phyloP scores from a whole-genome alignment of 2,113 vertebrate species.

The Ictalurus punctatus region DNA sequence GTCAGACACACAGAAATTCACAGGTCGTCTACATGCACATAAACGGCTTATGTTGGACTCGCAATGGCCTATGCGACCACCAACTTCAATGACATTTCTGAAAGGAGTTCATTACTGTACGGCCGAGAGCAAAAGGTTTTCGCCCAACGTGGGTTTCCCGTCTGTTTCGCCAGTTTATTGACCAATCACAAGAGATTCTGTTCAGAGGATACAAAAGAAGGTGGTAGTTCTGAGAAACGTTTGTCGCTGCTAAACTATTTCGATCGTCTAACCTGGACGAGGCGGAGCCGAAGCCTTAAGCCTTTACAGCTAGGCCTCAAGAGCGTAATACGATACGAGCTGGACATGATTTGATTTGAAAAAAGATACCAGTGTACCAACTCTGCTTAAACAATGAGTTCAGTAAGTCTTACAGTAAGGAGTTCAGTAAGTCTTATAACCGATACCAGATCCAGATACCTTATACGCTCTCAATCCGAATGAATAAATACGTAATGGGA shows the following conservation, averaged over 20 bases:
- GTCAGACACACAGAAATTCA: background rate
- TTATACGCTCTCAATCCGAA: background rate
- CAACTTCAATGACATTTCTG: background rate
- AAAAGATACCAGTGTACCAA: background rate
- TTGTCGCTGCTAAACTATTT: background rate
- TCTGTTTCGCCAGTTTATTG: no score
- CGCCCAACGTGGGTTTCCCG: background rate
- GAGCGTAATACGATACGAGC: background rate
- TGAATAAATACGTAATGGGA: no score
- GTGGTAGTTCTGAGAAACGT: background rate
- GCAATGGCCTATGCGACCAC: background rate
- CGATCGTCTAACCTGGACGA: background rate
- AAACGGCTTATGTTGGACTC: no score
- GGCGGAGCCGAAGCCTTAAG: background rate
- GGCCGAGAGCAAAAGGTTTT: background rate
- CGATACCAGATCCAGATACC: no score
- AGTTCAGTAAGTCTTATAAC: background rate
- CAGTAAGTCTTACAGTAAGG: no score
- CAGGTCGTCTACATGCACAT: no score
- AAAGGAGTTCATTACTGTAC: background rate
- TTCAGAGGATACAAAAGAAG: background rate
- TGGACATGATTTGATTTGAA: background rate
- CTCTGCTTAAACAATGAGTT: background rate
- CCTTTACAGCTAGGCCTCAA: background rate
- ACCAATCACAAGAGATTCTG: no score